Percentiles rank a stretch among this genome's conserved stretches.
Evolutionary conservation across 2,888 invertebrate species (phyloP).

Genomic region (Gibbula magus): DNA sequence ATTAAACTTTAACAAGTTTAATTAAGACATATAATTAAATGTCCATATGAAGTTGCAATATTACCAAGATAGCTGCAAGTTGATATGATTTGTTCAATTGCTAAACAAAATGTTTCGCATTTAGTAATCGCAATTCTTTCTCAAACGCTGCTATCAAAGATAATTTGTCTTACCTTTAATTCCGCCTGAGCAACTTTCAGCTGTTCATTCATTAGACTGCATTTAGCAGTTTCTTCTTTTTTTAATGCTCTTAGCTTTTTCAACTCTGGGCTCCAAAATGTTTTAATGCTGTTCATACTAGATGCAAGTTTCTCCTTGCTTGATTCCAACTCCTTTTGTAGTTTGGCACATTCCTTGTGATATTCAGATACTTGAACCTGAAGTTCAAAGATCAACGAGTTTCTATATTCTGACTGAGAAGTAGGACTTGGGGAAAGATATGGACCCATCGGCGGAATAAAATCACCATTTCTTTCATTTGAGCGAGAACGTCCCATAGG

Average conservation of each 20-base stretch:
- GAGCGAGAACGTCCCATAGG: slow-evolving; percentile 64
- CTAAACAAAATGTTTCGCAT: too few relatives aligned
- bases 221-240: slow-evolving; percentile 98
- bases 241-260: slow-evolving; percentile 97
- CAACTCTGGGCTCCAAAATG: slow-evolving; percentile 99
- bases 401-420: slow-evolving; percentile 53
- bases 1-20: too few relatives aligned
- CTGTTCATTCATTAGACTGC: slow-evolving; percentile 96
- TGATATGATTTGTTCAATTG: too few relatives aligned
- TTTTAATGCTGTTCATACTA: slow-evolving; percentile 99
- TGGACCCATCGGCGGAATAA: slow-evolving; percentile 43
- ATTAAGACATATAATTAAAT: too few relatives aligned
- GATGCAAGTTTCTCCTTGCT: slow-evolving; percentile 98
- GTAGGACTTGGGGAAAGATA: slow-evolving; percentile 35
- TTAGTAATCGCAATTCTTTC: too few relatives aligned
- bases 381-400: slow-evolving; percentile 71
- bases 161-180: slow-evolving; percentile 86
- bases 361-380: slow-evolving; percentile 91
- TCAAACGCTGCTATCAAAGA: too few relatives aligned
- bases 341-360: slow-evolving; percentile 91
- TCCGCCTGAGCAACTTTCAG: slow-evolving; percentile 95
- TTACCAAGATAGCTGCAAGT: too few relatives aligned
- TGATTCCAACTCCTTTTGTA: slow-evolving; percentile 77
- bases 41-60: too few relatives aligned
- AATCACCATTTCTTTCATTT: slow-evolving; percentile 62